Evolutionary conservation across 2,113 vertebrate species (phyloP).

Genomic region (Microcebus lehilahytsara): DNA sequence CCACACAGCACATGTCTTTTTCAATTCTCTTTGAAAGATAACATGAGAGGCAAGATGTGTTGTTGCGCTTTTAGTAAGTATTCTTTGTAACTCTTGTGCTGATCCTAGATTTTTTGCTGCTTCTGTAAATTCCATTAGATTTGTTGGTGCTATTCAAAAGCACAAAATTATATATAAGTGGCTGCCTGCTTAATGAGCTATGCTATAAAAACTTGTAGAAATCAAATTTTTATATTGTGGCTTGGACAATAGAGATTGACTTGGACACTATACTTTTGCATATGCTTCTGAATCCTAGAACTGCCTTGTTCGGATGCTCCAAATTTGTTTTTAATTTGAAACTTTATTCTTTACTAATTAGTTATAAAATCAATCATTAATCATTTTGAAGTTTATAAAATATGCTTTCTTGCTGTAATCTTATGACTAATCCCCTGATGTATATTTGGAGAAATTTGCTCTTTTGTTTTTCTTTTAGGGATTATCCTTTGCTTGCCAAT

Average conservation of each 20-base stretch:
- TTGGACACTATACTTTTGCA: constrained; percentile 63
- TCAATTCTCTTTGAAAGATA: constrained; percentile 67
- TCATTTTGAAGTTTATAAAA: constrained; percentile 78
- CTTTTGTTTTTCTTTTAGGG: constrained; percentile 71
- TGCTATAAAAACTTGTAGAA: constrained; percentile 72
- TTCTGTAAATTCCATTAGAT: constrained; percentile 56
- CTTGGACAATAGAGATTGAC: constrained; percentile 60
- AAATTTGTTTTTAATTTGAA: constrained; percentile 82
- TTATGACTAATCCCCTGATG: constrained; percentile 95
- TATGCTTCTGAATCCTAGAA: constrained; percentile 73
- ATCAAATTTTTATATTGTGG: constrained; percentile 65
- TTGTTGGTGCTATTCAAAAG: constrained; percentile 21
- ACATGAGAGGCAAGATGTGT: constrained; percentile 56
- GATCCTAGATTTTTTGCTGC: constrained; percentile 79
- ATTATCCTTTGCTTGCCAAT: constrained; percentile 77
- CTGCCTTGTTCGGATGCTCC: constrained; percentile 47
- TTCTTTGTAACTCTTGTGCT: constrained; percentile 75
- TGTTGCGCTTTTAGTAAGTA: constrained; percentile 66
- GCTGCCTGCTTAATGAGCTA: constrained; percentile 77
- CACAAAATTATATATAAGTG: constrained; percentile 57
- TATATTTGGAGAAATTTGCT: constrained; percentile 81
- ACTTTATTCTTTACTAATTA: constrained; percentile 87
- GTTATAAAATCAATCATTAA: constrained; percentile 88
- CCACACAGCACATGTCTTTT: constrained; percentile 47
- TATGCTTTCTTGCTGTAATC: constrained; percentile 98